Evolutionary conservation across 2,888 invertebrate genomes (phyloP), one percentile per base, ranked within the genome.

Genomic region (Andrena camellia): DNA sequence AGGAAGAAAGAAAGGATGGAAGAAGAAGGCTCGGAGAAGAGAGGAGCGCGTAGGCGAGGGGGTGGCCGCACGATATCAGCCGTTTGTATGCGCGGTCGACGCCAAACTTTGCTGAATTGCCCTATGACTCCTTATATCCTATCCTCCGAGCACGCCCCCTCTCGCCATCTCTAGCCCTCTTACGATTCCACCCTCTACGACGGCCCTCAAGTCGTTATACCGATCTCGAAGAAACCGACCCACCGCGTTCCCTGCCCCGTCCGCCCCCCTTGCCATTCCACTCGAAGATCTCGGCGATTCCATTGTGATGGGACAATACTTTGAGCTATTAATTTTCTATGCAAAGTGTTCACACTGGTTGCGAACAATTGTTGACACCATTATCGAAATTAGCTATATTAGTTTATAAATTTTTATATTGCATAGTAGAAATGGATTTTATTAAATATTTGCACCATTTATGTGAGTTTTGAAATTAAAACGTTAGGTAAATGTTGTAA

Each of bases 31-130:
- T 68, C 68, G 50, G 83, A 69, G 78, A 62, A 82, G 77, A 75
- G 76, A 70, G 54, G 78, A 59, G 79, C 59, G 77, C 75, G 78
- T 72, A 66, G 78, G 60, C 77, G 83, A 84, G 85, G 83, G 42
- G 84, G 88, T 86, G 83, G 83, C 84, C 83, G 87, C 83, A 86
- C 89, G 92, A 93, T 93, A 93, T 93, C 92, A 92, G 93, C 92
- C 92, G 93, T 93, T 93, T 93, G 93, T 93, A 93, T 93, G 93
- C 93, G 92, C 92, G 92, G 90, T 91, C 92, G 90, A 91, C 90
- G 91, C 92, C 92, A 93, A 93, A 93, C 93, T 93, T 93, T 93
- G 93, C 93, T 91, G 93, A 93, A 93, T 93, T 93, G 93, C 93
- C 90, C 92, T 92, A 91, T 91, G 93, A 93, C 93, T 93, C 90